phyloP scores from a whole-genome alignment of 1,140 invertebrate genomes.

The Neotoxoptera formosana region DNA sequence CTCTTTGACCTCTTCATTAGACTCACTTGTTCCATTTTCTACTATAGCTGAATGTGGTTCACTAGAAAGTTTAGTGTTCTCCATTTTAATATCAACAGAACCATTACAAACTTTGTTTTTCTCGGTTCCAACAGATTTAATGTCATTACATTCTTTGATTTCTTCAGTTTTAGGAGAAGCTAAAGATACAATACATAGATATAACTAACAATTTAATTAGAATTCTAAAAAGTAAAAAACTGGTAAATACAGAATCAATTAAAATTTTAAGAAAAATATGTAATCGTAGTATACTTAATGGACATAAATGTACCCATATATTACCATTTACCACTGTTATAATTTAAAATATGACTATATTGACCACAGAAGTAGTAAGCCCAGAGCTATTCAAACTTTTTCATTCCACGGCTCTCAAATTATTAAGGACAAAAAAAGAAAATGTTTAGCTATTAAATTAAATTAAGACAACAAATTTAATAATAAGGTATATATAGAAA shows the following conservation, averaged over 20 bases:
- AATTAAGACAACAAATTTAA: too few species aligned
- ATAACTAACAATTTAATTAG: background rate
- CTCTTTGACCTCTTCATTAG: background rate
- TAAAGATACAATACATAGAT: background rate
- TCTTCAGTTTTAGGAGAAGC: constrained; percentile 41
- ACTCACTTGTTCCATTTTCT: constrained; percentile 12
- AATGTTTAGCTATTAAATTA: too few species aligned
- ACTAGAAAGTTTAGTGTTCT: background rate
- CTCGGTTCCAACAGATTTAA: background rate
- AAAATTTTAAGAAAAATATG: background rate
- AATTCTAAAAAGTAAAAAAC: background rate
- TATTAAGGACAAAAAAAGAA: too few species aligned
- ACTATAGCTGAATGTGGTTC: background rate
- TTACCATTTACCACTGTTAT: too few species aligned
- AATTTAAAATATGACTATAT: too few species aligned
- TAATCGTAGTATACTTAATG: too few species aligned
- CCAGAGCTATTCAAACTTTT: too few species aligned
- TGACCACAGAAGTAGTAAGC: too few species aligned
- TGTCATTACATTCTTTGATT: constrained; percentile 12
- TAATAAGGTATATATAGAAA: too few species aligned
- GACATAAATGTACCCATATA: too few species aligned
- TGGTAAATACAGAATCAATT: background rate
- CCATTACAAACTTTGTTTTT: constrained; percentile 10
- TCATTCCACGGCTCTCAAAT: too few species aligned
- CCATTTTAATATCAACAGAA: constrained; percentile 15